Evolutionary conservation across 2,888 invertebrate genomes (phyloP).

Genomic region (Cheilosia impressa): DNA sequence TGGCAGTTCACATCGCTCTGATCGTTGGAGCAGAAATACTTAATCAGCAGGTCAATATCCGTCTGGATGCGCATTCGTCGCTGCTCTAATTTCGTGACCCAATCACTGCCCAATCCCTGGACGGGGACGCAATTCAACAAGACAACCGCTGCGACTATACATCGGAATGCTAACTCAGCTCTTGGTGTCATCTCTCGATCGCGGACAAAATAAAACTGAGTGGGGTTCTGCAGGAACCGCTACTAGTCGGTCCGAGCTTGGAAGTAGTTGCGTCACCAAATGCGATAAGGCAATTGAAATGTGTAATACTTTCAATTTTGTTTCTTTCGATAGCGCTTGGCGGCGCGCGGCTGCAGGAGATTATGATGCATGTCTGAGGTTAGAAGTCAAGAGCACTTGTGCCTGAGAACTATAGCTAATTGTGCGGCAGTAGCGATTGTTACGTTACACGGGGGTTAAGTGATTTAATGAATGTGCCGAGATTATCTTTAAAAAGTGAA

Average conservation of each 20-base stretch:
- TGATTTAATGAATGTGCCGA: conserved; percentile 49
- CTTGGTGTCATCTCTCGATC: conserved; percentile 57
- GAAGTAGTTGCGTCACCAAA: conserved; percentile 62
- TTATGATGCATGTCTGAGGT: conserved; percentile 46
- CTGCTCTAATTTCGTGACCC: conserved; percentile 44
- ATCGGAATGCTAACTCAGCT: conserved; percentile 5
- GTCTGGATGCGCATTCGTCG: conserved; percentile 39
- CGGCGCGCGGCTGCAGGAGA: conserved; percentile 13
- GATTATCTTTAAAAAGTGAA: conserved; percentile 42
- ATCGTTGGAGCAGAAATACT: conserved; percentile 54
- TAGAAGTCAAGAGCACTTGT: conserved; percentile 19
- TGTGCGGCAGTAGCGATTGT: conserved; percentile 25
- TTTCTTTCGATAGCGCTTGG: conserved; percentile 39
- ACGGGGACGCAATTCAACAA: not conserved
- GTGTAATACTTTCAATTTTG: conserved; percentile 69
- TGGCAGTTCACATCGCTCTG: conserved; percentile 57
- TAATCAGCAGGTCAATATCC: conserved; percentile 54
- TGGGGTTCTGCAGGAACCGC: conserved; percentile 22
- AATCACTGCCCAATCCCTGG: conserved; percentile 27
- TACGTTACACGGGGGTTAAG: conserved; percentile 31
- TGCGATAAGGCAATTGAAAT: conserved; percentile 65
- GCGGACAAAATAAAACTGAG: conserved; percentile 68
- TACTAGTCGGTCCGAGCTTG: conserved; percentile 26
- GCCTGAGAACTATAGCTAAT: conserved; percentile 28
- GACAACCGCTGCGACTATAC: conserved; percentile 18